Base-by-base conservation (phyloP, 2,888 invertebrate species). In the Hyposoter didymator region DNA sequence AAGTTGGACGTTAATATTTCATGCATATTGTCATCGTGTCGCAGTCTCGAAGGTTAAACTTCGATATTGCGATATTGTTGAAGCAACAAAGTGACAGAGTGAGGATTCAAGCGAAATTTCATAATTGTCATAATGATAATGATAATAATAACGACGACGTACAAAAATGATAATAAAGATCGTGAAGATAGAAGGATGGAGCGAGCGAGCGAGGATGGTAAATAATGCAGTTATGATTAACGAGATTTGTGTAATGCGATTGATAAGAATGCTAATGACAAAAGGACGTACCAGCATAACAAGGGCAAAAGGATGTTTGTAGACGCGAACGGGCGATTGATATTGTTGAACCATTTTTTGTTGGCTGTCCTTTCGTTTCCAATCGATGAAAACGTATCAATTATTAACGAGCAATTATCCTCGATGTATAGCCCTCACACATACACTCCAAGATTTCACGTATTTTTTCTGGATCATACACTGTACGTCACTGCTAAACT, bases 301-400 rank as follows among this genome's bases (percentile, higher is more conserved):
- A 94, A 99, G 96, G 94, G 99, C 98, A 94, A 99, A 99, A 75
- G 98, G 97, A 94, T 97, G 96, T 95, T 98, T 98, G 95, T 99
- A 99, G 89, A 99, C 98, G 95, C 99, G 96, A 78, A 99, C 97
- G 90, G 99, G 99, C 88, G 98, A 98, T 94, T 98, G 97, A 95
- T 98, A 99, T 94, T 98, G 98, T 95, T 99, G 99, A 92, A 99
- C 99, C 99, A 99, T 99, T 93, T 94, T 95, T 73, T n/a, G 14
- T 43, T 10, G n/a, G n/a, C 19, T 47, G 49, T 80, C 76, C 79
- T 73, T 67, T 49, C 43, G 28, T n/a, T 70, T 55, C 0, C 12
- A 14, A 35, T 5, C 22, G 32, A 45, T 73, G 10, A 28, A 3
- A 64, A 19, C 39, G 55, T 59, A 66, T 22, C 45, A 47, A 66